Base-by-base conservation (phyloP, 1,140 invertebrate genomes). In the Octopus bimaculoides region DNA sequence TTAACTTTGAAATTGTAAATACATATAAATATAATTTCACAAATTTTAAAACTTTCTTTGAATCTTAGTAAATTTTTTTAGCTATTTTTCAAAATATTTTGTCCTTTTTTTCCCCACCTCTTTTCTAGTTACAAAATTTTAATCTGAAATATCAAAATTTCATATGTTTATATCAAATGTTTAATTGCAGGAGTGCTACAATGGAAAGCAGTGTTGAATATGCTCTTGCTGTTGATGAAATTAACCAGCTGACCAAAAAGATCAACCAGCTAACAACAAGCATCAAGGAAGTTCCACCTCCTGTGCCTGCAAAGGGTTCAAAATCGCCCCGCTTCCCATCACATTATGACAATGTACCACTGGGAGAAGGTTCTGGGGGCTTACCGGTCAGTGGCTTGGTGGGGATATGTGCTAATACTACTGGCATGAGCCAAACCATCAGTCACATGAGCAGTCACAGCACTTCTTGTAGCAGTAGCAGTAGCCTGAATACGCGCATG, bases 221-320 rank as follows among this genome's bases (percentile, higher is more conserved):
- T 26, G 52, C 17, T 41, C 53, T n/a, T 56, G 84, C 86, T 12
- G 85, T 86, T 54, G 84, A 85, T 56, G 85, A 88, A 55, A 87
- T 89, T 52, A 88, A 89, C 79, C 81, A 87, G 77, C 78, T 89
- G 74, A 89, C 88, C 8, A 82, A 83, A 74, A 81, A 87, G 80
- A 88, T 89, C 41, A 83, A 88, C 61, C 79, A 85, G 71, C 79
- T 89, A 81, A 89, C 88, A n/a, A 81, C 85, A 41, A 85, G 85
- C 77, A 88, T 88, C 75, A 85, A 86, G 55, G 85, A 84, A 9
- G 84, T 83, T 61, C n/a, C 26, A 3, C 82, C 85, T 5, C 95
- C 94, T 81, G 87, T 95, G 77, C 95, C 94, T n/a, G 94, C 94
- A 52, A 95, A 95, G 88, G 92, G 92, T 86, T 91, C 90, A 75